Conservation (phyloP, 35 echinoderm and acorn worm species). For the Apostichopus parvimensis region DNA sequence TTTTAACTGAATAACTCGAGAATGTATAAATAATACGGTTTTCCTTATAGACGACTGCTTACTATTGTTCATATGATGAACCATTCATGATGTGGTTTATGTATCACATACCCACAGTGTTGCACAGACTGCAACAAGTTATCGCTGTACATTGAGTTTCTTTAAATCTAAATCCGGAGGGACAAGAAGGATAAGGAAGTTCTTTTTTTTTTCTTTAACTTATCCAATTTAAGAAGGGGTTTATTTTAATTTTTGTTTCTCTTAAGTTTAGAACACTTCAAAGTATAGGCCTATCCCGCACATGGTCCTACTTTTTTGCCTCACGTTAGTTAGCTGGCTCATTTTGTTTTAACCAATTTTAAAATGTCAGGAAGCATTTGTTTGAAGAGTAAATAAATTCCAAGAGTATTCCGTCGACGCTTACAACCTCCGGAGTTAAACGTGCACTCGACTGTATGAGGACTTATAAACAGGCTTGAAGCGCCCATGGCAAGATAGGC, state of each 20-base stretch:
- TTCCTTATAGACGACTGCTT: no score
- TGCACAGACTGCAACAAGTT: background rate
- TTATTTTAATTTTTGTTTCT: background rate
- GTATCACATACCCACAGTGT: background rate
- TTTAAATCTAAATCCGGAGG: background rate
- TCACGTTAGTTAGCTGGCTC: conserved; percentile 22
- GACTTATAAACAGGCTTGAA: conserved; percentile 51
- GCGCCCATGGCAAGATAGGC: conserved; percentile 32
- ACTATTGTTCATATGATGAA: no score
- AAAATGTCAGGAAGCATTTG: conserved; percentile 52
- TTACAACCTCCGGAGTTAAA: conserved; percentile 43
- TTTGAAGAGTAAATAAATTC: conserved; percentile 51
- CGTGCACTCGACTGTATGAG: conserved; percentile 34
- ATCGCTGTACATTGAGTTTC: background rate
- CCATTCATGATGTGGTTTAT: no score
- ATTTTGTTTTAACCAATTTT: conserved; percentile 27
- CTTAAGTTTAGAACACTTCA: background rate
- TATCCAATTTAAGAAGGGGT: background rate
- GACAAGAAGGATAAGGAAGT: background rate
- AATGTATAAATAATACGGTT: no score
- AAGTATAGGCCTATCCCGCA: conserved; percentile 2
- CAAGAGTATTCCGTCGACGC: conserved; percentile 32
- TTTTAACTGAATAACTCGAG: no score
- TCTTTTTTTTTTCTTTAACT: background rate
- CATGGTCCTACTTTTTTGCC: background rate